Base-by-base conservation (phyloP, 2,113 vertebrate genomes). In the Cynoglossus semilaevis region DNA sequence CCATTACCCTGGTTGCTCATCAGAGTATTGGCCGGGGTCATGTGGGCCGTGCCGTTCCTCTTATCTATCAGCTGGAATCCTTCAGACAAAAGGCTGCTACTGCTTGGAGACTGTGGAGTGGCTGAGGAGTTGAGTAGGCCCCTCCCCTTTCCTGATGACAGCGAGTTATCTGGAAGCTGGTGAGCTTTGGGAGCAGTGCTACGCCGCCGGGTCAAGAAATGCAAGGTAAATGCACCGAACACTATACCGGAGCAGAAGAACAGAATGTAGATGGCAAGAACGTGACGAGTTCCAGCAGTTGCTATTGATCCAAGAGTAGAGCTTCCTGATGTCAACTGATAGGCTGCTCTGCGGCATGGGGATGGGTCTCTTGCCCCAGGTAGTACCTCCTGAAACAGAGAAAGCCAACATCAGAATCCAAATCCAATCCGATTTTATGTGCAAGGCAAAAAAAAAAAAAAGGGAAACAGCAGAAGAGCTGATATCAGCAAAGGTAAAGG, bases 71-170 rank as follows among this genome's bases (percentile, higher is more conserved):
- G 60, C 0, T 87, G 83, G 76, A 93, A 87, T 0, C 89, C 91
- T 15, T 93, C 88, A 0, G 89, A 91, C 34, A 91, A 35, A 50
- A 92, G 41, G 58, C 89, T 91, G 71, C 81, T 72, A 3, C 92
- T 91, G 59, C 92, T 93, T 0, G 93, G 93, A 7, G 93, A 92
- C 75, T 92, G 93, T 0, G 91, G 93, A 0, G 93, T 92, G 58
- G 90, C 89, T 0, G 92, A 88, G 35, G 93, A 93, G n/a, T 89
- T 88, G 16, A 88, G 85, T 35, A 88, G 65, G 54, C 91, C 89
- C 73, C 87, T 88, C 18, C 68, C 88, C 62, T 76, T 93, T 69
- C 80, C 91, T 1, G 80, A 90, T 0, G 70, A 88, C 15, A 87
- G 77, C 0, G 86, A 85, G 17, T 75, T 79, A 50, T 86, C 80